Evolutionary conservation across 2,113 vertebrate genomes (phyloP).

Genomic region (Corythaixoides concolor): DNA sequence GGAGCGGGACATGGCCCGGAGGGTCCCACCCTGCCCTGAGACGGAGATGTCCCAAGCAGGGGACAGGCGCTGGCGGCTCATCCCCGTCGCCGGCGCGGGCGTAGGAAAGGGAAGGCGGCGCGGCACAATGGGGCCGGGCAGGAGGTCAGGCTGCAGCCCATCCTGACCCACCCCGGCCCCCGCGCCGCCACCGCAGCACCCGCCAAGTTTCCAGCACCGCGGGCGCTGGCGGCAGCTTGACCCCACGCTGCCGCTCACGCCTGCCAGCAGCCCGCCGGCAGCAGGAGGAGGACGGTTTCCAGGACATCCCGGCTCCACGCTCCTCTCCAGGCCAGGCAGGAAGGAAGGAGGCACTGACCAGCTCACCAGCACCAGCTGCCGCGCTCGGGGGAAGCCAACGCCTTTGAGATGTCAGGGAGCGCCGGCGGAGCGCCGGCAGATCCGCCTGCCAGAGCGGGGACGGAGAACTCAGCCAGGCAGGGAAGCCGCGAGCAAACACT

Average conservation of each 20-base stretch:
- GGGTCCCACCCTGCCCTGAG: neutral
- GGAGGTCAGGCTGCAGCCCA: constrained; percentile 75
- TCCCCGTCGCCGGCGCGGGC: constrained; percentile 12
- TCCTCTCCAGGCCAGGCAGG: constrained; percentile 27
- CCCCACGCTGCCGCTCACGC: neutral
- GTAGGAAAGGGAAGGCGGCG: constrained; percentile 65
- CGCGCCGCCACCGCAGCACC: neutral
- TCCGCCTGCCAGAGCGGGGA: neutral
- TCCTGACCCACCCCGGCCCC: constrained; percentile 59
- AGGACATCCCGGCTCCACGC: constrained; percentile 13
- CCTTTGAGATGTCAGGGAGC: neutral
- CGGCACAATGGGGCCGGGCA: constrained; percentile 69
- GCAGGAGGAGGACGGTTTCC: neutral
- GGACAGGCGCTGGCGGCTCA: constrained; percentile 38
- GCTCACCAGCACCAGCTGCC: neutral
- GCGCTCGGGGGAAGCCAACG: neutral
- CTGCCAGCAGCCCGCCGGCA: neutral
- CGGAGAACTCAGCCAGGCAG: neutral
- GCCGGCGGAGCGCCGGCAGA: neutral
- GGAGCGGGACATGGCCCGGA: fast-evolving
- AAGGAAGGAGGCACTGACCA: constrained; percentile 49
- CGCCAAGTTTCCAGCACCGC: constrained; percentile 68
- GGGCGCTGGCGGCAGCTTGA: neutral
- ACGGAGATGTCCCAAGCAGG: neutral
- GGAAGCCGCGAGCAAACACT: neutral